Base-by-base conservation (phyloP, 2,113 vertebrate species). In the Talpa occidentalis region DNA sequence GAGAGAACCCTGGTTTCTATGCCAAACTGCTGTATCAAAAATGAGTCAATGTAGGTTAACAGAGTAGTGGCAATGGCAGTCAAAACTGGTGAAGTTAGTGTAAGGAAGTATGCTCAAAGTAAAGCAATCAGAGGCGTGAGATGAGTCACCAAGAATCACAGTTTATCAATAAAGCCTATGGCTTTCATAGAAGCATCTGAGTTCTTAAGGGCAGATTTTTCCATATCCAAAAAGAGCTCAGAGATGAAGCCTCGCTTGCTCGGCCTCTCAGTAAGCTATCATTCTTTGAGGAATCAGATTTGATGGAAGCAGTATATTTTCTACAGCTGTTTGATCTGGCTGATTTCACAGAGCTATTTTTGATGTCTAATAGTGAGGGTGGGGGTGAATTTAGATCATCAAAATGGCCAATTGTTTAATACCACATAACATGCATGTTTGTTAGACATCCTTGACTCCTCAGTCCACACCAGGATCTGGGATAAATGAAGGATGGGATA, bases 291-390 rank as follows among this genome's bases (percentile, higher is more conserved):
- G 47, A 94, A 62, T 80, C 86, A 19, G 66, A 77, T 80, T 49
- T 76, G 69, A 90, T 7, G 1, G 81, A 88, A 79, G 70, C 59
- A 90, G 44, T 47, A 64, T 72, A 67, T 79, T 88, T 83, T 93
- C 74, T 64, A 52, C 11, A 77, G 28, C 30, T 60, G 5, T 79
- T 72, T 59, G 72, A 78, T 35, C 64, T 17, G 26, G 40, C 73
- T 93, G 54, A 94, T 77, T 77, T 83, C 78, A 77, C 84, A 94
- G 10, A 67, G 72, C 59, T 86, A 70, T 70, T 94, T 97, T 47
- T 49, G 42, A 74, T 91, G 40, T 47, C 64, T 83, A 44, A 60
- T 66, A 79, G 7, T 88, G 56, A 82, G 21, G 26, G 30, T 32
- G 16, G 67, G 52, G 60, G n/a, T 83, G 28, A 42, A 79, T 69